These are phyloP conservation scores for Lethocerus indicus DNA, from an alignment of 1,140 invertebrate species.

Conservation along the genomic window DNA sequence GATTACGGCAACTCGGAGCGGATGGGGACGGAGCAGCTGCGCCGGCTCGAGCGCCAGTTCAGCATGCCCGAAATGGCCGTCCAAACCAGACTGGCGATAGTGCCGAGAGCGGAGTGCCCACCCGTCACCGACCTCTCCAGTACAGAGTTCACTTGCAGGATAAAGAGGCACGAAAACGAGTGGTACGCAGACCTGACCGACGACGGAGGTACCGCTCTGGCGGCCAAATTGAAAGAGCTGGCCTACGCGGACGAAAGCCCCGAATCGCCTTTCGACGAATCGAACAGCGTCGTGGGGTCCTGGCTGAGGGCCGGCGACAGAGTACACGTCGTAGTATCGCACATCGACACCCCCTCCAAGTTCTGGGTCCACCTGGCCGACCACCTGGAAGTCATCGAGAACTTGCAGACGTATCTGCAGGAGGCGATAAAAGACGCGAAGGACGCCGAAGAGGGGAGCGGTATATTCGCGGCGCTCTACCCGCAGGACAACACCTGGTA, in stretches of 20 bases:
- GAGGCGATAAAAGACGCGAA: conserved; percentile 22
- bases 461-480: conserved; percentile 52
- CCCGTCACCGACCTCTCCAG: too few species aligned
- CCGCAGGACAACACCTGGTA: conserved; percentile 61
- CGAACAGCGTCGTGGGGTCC: neutral
- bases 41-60: conserved; percentile 31
- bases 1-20: conserved; percentile 34
- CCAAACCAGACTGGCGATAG: conserved; percentile 27
- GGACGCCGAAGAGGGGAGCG: conserved; percentile 35
- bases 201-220: conserved; percentile 2
- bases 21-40: conserved; percentile 18
- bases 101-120: too few species aligned
- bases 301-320: conserved; percentile 14
- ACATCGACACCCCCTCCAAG: conserved; percentile 22
- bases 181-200: conserved; percentile 17
- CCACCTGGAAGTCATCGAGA: conserved; percentile 14
- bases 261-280: conserved; percentile 3
- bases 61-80: conserved; percentile 32
- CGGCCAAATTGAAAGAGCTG: neutral
- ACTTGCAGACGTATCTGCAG: conserved; percentile 36
- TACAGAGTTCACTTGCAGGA: too few species aligned
- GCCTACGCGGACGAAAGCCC: neutral
- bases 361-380: conserved; percentile 23
- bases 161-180: conserved; percentile 19
- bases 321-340: conserved; percentile 20